Conservation (phyloP, 35 echinoderm and acorn worm species). For the Ophioderma brevispina region DNA sequence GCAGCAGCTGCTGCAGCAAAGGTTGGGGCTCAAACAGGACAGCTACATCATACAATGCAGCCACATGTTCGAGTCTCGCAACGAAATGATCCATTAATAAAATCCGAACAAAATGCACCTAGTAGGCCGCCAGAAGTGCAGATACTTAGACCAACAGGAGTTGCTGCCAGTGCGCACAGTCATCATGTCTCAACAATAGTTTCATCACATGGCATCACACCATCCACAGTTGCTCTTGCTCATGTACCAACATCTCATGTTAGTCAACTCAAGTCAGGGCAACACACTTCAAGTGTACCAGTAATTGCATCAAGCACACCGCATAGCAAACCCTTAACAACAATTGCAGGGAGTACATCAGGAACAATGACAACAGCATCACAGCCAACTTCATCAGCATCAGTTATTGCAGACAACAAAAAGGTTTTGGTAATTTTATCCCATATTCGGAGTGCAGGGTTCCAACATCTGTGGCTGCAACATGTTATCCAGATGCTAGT, state of each 20-base stretch:
- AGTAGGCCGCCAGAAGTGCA: not conserved
- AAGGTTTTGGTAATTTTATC: not conserved
- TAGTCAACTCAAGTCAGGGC: not conserved
- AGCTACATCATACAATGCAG: not conserved
- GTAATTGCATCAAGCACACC: not conserved
- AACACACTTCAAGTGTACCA: not conserved
- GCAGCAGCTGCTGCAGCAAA: not conserved
- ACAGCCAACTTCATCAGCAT: not conserved
- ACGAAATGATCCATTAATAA: not conserved
- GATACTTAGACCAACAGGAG: not conserved
- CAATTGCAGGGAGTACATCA: not conserved
- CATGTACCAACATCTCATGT: not conserved
- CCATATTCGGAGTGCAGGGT: constrained; percentile 27
- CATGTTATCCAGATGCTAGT: constrained; percentile 79
- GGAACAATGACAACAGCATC: not conserved
- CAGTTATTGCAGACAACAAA: constrained; percentile 15
- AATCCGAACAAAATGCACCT: not conserved
- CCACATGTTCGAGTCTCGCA: not conserved
- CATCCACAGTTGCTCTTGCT: not conserved
- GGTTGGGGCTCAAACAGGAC: not conserved
- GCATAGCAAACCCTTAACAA: not conserved
- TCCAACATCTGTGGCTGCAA: constrained; percentile 74
- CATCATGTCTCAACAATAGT: not conserved
- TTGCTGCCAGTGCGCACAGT: not conserved
- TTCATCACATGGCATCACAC: not conserved